Conservation (phyloP, 2,888 invertebrate species). For the Arrhopalites spinosus region DNA sequence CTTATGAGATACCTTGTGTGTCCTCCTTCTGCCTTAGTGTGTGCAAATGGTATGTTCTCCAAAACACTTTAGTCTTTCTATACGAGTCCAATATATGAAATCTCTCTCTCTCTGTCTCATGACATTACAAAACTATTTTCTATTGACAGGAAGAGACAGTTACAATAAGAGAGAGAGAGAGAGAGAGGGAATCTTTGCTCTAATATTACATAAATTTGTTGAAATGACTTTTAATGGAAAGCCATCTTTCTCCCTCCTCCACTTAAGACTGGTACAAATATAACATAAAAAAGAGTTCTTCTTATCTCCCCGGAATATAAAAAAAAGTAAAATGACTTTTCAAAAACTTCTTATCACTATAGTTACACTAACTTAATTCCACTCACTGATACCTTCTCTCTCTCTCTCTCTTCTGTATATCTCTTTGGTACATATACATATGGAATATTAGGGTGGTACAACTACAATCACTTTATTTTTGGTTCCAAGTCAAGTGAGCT, state of each 20-base stretch:
- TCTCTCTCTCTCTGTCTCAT: not conserved
- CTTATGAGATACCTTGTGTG: not conserved
- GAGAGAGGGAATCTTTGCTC: not conserved
- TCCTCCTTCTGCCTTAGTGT: not conserved
- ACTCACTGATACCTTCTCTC: conserved; percentile 9
- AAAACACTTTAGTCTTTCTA: too few relatives aligned
- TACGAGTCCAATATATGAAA: too few relatives aligned
- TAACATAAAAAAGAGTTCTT: conserved; percentile 1
- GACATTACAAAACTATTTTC: too few relatives aligned
- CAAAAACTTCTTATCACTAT: conserved; percentile 6
- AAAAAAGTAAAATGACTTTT: conserved; percentile 21
- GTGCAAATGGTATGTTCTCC: not conserved
- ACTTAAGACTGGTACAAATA: not conserved
- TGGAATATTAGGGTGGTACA: too few relatives aligned
- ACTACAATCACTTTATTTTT: not conserved
- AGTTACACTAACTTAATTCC: conserved; percentile 14
- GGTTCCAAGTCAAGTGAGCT: too few relatives aligned
- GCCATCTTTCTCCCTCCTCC: not conserved
- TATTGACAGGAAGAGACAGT: not conserved
- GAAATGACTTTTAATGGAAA: conserved; percentile 1
- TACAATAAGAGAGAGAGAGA: not conserved
- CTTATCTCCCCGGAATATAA: conserved; percentile 9
- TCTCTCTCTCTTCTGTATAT: not conserved
- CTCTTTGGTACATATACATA: not conserved
- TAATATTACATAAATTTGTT: not conserved